These are phyloP conservation scores for Gavialis gangeticus DNA, from an alignment of 2,113 vertebrate genomes.

Conservation along the genomic window DNA sequence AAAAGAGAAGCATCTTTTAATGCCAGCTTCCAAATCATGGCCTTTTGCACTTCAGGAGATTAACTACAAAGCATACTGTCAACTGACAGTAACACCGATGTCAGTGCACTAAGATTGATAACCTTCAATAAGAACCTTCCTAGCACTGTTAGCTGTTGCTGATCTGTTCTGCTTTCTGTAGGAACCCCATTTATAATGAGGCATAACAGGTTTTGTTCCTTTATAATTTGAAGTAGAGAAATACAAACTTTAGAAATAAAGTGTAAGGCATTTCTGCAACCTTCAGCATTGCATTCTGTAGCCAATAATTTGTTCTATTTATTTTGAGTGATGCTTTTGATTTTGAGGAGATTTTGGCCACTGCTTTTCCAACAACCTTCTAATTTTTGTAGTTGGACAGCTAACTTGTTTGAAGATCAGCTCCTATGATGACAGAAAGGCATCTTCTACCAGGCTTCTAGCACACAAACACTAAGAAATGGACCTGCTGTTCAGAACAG, in stretches of 20 bases:
- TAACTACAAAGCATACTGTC: constrained; percentile 73
- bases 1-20: constrained; percentile 65
- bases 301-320: neutral
- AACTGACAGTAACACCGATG: constrained; percentile 67
- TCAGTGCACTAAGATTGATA: constrained; percentile 44
- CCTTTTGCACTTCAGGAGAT: constrained; percentile 70
- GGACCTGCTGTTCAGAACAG: too few species aligned
- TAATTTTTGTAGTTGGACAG: neutral
- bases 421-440: neutral
- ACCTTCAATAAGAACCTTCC: constrained; percentile 54
- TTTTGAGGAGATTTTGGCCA: neutral
- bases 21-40: constrained; percentile 54
- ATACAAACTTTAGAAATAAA: neutral
- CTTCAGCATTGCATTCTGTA: neutral
- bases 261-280: neutral
- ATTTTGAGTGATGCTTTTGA: neutral
- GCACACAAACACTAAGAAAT: neutral
- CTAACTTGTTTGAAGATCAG: neutral
- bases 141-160: constrained; percentile 42
- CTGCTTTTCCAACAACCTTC: neutral
- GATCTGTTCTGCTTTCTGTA: neutral
- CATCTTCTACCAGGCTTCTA: neutral
- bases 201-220: neutral
- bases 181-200: neutral
- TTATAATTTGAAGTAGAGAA: neutral